Evolutionary conservation across 2,113 vertebrate genomes (phyloP), one percentile per base, ranked within the genome.

Genomic region (Trachemys scripta): DNA sequence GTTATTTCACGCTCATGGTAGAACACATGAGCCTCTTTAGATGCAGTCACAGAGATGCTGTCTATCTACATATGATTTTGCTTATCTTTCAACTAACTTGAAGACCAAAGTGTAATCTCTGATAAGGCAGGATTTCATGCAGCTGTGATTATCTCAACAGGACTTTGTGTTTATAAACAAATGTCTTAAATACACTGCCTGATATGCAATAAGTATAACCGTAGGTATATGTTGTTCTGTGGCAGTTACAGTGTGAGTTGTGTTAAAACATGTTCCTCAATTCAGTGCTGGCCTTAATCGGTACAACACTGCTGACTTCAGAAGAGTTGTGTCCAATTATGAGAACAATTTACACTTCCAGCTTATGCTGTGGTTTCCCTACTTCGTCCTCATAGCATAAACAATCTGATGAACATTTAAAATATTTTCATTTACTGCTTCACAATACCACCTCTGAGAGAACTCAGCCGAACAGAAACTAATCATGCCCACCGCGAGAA

Each of bases 241-340:
- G 69, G 81, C 84, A 89, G 51, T 76, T 89, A 49, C 0, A 92
- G 4, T 24, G n/a, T 45, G 69, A 93, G 25, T 78, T 35, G 35
- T 80, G n/a, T 94, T 72, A 93, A 96, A 89, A 95, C 12, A 10
- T 9, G 45, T 84, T 78, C 38, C 35, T 50, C 29, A 51, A 94
- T 86, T 93, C 90, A 94, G 80, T 88, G 42, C 24, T 50, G 87
- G 62, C 35, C 29, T 84, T 88, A 91, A 85, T 75, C 50, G 53
- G 10, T 86, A 76, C 82, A 81, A 93, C 38, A 87, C 90, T 47
- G 90, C 8, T 80, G 89, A 90, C 94, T 94, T 82, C 80, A 92
- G 79, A 90, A 87, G 90, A 93, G 31, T 49, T 91, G 75, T 65
- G 50, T 94, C 85, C 53, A 95, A 38, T 83, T 88, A 94, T 84